Evolutionary conservation across 2,113 vertebrate genomes (phyloP).

Genomic region (Pontoporia blainvillei): DNA sequence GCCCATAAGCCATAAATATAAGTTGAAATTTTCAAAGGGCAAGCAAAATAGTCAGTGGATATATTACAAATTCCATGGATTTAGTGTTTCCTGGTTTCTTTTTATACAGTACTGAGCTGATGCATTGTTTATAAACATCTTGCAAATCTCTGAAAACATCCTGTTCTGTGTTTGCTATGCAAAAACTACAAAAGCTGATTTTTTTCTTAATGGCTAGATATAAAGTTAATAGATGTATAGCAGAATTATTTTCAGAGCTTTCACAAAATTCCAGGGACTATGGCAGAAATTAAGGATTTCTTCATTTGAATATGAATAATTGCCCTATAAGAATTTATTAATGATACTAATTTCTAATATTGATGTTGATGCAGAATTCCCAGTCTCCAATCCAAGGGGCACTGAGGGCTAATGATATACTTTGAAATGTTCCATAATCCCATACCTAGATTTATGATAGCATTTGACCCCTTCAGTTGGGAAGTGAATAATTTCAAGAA

Average conservation of each 20-base stretch:
- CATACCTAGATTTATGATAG: background rate
- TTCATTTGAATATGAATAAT: background rate
- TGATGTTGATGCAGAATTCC: background rate
- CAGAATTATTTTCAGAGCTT: background rate
- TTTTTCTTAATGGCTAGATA: background rate
- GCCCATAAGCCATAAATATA: background rate
- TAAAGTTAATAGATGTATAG: background rate
- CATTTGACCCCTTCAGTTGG: background rate
- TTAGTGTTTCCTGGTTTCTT: slow-evolving; percentile 27
- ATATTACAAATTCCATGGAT: background rate
- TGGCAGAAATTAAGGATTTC: background rate
- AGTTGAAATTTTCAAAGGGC: background rate
- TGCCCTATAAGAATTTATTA: background rate
- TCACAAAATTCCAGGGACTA: background rate
- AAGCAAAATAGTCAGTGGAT: background rate
- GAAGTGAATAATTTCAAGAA: background rate
- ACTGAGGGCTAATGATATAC: background rate
- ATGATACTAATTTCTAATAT: background rate
- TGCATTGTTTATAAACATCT: slow-evolving; percentile 54
- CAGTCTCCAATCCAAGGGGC: background rate
- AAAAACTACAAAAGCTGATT: slow-evolving; percentile 8
- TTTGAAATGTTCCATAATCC: background rate
- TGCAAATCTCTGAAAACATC: slow-evolving; percentile 56
- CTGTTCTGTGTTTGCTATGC: slow-evolving; percentile 15
- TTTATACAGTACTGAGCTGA: background rate